phyloP scores from a whole-genome alignment of 2,797 vertebrate species.

The Myotis planiceps region DNA sequence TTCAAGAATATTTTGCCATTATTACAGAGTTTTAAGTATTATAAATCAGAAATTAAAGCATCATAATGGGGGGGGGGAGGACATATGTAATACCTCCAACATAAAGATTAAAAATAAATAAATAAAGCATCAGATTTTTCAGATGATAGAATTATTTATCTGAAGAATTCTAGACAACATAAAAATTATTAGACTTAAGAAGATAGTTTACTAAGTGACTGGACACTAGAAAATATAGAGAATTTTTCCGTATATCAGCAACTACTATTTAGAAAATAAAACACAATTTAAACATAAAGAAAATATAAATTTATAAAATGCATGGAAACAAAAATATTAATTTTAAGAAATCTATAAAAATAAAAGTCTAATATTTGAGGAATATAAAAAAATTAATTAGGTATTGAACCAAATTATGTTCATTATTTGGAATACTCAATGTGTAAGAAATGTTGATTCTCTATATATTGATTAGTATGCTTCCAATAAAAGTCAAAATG shows the following conservation, averaged over 20 bases:
- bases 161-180: not conserved
- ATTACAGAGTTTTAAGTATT: not conserved
- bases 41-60: not conserved
- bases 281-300: not conserved
- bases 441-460: not conserved
- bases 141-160: not conserved
- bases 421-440: not conserved
- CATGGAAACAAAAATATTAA: not conserved
- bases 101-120: not conserved
- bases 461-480: not conserved
- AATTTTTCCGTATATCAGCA: not conserved
- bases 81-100: no score
- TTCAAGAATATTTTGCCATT: slow-evolving; percentile 4
- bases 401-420: not conserved
- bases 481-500: not conserved
- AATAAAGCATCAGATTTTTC: not conserved
- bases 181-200: not conserved
- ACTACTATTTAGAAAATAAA: not conserved
- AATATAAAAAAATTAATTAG: not conserved
- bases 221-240: not conserved
- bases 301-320: not conserved
- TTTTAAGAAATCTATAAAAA: not conserved
- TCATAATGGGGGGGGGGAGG: not conserved
- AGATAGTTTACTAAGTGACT: not conserved
- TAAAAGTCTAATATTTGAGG: not conserved